These are phyloP conservation scores for Erythrocebus patas DNA, from an alignment of 2,113 vertebrate species.

Conservation along the genomic window DNA sequence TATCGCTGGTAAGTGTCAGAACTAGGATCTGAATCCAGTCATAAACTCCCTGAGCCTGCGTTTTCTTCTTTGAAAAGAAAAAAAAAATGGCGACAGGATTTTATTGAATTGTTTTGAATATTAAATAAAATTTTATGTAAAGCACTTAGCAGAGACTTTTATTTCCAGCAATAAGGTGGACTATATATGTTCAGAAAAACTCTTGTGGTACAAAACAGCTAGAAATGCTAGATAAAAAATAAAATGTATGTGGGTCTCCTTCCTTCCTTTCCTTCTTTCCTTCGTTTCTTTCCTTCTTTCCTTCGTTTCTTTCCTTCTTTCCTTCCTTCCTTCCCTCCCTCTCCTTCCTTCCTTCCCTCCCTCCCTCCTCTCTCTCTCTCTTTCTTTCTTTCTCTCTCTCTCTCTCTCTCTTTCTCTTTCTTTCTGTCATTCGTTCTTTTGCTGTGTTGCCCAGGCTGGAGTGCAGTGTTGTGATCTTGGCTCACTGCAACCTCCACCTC, in stretches of 20 bases:
- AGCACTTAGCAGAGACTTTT: not conserved
- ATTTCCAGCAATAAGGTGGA: constrained; percentile 4
- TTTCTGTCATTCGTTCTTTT: too few species aligned
- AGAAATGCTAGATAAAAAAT: not conserved
- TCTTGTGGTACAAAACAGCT: not conserved
- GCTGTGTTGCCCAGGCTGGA: too few species aligned
- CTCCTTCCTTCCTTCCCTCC: too few species aligned
- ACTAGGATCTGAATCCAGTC: not conserved
- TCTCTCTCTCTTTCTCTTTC: too few species aligned
- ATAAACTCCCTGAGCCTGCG: not conserved
- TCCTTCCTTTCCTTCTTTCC: too few species aligned
- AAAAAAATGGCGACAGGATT: not conserved
- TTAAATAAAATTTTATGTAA: not conserved
- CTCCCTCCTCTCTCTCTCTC: too few species aligned
- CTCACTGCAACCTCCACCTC: too few species aligned
- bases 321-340: too few species aligned
- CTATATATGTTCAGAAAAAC: not conserved
- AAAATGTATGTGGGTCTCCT: not conserved
- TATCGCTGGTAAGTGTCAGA: not conserved
- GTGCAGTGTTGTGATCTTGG: too few species aligned
- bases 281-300: too few species aligned
- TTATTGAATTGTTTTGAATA: not conserved
- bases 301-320: too few species aligned
- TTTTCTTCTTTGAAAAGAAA: not conserved
- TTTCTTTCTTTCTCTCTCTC: too few species aligned